Percentiles rank a stretch among this genome's conserved stretches.
Evolutionary conservation across 1,140 invertebrate genomes (phyloP).

Genomic region (Belonocnema kinseyi): DNA sequence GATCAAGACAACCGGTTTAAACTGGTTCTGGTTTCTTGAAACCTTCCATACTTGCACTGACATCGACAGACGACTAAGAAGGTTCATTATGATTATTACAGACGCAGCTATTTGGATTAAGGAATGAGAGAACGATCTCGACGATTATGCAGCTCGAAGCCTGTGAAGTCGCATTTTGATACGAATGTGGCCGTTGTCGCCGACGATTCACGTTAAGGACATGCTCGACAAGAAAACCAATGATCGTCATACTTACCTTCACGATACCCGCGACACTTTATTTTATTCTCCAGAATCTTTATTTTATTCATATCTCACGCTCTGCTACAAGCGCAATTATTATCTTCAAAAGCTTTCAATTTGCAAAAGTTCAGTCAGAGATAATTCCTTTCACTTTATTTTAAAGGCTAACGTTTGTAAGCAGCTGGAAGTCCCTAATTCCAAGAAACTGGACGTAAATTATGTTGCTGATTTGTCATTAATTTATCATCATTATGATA

Average conservation of each 20-base stretch:
- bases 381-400: too few relatives aligned
- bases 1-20: conserved; percentile 55
- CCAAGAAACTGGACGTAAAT: too few relatives aligned
- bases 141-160: conserved; percentile 2
- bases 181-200: conserved; percentile 5
- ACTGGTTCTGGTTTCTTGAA: conserved; percentile 51
- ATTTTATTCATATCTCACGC: neutral
- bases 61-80: conserved; percentile 42
- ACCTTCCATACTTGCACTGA: conserved; percentile 39
- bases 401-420: too few relatives aligned
- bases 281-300: neutral
- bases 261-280: neutral
- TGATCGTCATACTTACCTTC: conserved; percentile 1
- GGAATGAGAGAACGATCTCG: conserved; percentile 37
- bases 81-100: conserved; percentile 52
- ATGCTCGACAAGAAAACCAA: conserved; percentile 4
- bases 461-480: too few relatives aligned
- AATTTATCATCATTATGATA: too few relatives aligned
- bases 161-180: conserved; percentile 12
- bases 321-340: too few relatives aligned
- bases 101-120: conserved; percentile 48
- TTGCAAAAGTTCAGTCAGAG: too few relatives aligned
- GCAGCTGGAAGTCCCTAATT: too few relatives aligned
- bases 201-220: neutral
- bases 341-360: too few relatives aligned